Evolutionary conservation across 2,888 invertebrate genomes (phyloP), one percentile per base, ranked within the genome.

Genomic region (Drosophila cognata): DNA sequence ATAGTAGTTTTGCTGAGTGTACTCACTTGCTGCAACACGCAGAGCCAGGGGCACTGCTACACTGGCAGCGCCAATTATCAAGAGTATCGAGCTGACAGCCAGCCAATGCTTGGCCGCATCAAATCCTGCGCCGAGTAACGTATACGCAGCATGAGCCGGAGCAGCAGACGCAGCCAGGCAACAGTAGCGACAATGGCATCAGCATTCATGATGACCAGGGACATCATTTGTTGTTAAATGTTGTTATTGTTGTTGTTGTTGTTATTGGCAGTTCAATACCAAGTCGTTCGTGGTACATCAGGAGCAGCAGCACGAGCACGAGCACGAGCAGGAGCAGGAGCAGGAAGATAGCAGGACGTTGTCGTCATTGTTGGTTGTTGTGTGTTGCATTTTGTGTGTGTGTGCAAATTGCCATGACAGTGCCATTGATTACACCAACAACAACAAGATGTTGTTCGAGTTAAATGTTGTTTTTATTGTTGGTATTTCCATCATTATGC

Each of bases 11-110:
- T 31, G 33, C 21, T 43, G 21, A 57, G 57, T 57, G 51, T 87
- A 93, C 92, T 92, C 91, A 93, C 93, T 93, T 81, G 96, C 96
- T 79, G 96, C 95, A 60, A 96, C 96, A 90, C 96, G 95, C 91
- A 97, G 94, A 60, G 96, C 96, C 87, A 97, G 94, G 10, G 97
- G 97, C 31, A 97, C 96, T 31, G 96, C 96, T 74, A 97, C 96
- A 87, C 96, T 96, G 62, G 96, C 96, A 73, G 96, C 96, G 64
- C 96, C 96, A 59, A 96, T 96, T 86, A 97, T 95, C 91, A 97
- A 94, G 82, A 97, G 95, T 79, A 96, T 95, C 76, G 96, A 95
- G 72, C 96, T 95, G 88, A 97, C 96, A 88, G 96, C 95, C 93
- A 96, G 95, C 96, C 96, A 96, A 82, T 96, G 96, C 77, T 95